Percentiles rank a stretch among this genome's conserved stretches.
phyloP scores from a whole-genome alignment of 1,140 invertebrate species.

The Pseudoatta argentina region DNA sequence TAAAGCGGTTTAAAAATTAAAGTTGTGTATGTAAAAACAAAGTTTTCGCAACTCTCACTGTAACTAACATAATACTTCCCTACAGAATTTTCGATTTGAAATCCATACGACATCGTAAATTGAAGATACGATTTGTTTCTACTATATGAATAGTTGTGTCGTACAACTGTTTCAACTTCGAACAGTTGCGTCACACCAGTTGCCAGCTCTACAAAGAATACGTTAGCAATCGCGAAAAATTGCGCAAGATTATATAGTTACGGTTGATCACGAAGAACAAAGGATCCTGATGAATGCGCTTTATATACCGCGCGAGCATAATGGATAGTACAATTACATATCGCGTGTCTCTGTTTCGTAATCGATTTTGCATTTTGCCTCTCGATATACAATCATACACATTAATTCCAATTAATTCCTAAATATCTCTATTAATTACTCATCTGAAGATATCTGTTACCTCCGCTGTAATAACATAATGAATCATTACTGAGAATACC shows the following conservation, averaged over 20 bases:
- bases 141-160: conserved; percentile 26
- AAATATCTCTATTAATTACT: conserved; percentile 20
- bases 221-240: conserved; percentile 53
- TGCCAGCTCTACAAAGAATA: conserved; percentile 38
- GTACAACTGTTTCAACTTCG: conserved; percentile 59
- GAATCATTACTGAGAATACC: neutral
- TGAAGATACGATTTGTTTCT: conserved; percentile 54
- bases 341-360: conserved; percentile 32
- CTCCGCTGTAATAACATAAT: conserved; percentile 16
- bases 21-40: conserved; percentile 34
- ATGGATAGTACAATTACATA: conserved; percentile 34
- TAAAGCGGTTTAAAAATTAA: conserved; percentile 38
- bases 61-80: conserved; percentile 20
- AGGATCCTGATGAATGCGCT: conserved; percentile 35
- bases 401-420: conserved; percentile 39
- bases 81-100: neutral
- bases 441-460: neutral
- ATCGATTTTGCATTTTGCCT: conserved; percentile 34
- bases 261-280: conserved; percentile 46
- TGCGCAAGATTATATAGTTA: conserved; percentile 57
- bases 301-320: conserved; percentile 15
- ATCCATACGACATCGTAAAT: conserved; percentile 27
- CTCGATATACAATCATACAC: neutral
- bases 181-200: conserved; percentile 53
- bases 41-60: conserved; percentile 21